Conservation (phyloP, 1,140 invertebrate genomes). For the Drosophila virilis region DNA sequence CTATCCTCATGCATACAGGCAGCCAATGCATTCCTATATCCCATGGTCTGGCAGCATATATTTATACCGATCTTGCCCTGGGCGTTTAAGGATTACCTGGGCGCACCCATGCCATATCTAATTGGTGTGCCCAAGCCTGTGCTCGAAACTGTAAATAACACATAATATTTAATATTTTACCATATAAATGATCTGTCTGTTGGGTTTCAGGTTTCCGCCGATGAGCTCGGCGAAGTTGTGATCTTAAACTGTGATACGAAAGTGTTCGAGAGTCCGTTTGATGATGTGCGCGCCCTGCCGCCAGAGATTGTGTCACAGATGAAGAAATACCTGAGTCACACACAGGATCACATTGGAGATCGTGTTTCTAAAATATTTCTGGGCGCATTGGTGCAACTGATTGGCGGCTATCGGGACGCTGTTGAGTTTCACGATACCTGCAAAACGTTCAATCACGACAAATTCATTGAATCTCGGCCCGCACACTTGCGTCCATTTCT, state of each 20-base stretch:
- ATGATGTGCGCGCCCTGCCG: constrained; percentile 94
- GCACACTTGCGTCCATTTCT: constrained; percentile 94
- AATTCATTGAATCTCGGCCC: constrained; percentile 94
- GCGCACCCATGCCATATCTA: constrained; percentile 97
- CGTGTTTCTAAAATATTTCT: constrained; percentile 96
- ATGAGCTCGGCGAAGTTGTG: constrained; percentile 95
- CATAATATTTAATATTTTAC: not conserved
- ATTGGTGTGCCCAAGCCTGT: constrained; percentile 95
- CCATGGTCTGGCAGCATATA: constrained; percentile 99
- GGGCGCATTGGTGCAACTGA: constrained; percentile 94
- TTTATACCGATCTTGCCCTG: constrained; percentile 97
- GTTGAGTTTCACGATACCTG: constrained; percentile 90
- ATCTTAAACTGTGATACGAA: constrained; percentile 96
- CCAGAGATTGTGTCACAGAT: constrained; percentile 89
- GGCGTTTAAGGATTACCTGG: constrained; percentile 94
- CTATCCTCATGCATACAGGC: constrained; percentile 97
- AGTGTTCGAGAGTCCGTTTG: constrained; percentile 92
- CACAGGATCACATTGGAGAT: constrained; percentile 90
- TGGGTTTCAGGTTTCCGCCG: constrained; percentile 86
- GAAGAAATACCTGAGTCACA: constrained; percentile 87
- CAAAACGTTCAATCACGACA: constrained; percentile 93
- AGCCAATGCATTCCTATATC: constrained; percentile 96
- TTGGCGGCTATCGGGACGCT: constrained; percentile 96
- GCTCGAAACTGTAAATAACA: constrained; percentile 86
- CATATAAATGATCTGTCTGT: constrained; percentile 85